These are phyloP conservation scores for Leiothrix lutea DNA, from an alignment of 2,113 vertebrate genomes.

Conservation along the genomic window DNA sequence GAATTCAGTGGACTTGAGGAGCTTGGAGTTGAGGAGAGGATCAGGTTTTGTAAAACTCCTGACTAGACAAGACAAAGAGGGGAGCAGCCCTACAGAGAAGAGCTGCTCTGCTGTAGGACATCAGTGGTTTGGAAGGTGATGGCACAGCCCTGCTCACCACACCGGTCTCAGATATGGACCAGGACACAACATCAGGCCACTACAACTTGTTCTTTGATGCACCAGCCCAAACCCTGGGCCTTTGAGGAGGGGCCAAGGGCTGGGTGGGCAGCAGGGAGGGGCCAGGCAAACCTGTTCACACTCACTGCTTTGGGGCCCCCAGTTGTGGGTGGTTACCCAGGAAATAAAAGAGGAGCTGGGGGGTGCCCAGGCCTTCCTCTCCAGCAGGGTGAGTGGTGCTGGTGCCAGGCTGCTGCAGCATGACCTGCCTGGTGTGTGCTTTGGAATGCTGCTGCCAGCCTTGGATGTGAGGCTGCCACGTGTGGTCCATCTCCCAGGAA, in stretches of 20 bases:
- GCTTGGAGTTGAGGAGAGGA: not conserved
- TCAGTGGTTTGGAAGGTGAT: not conserved
- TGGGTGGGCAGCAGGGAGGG: not conserved
- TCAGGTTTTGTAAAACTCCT: not conserved
- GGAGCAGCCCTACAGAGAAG: not conserved
- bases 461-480: fast-evolving
- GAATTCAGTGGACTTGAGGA: not conserved
- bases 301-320: fast-evolving
- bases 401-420: fast-evolving
- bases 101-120: not conserved
- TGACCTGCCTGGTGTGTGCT: fast-evolving
- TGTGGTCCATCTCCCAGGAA: fast-evolving
- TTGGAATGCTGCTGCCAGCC: not conserved
- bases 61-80: not conserved
- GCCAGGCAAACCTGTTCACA: not conserved
- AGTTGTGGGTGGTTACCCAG: not conserved
- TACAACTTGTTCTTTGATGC: not conserved
- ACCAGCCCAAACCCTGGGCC: not conserved
- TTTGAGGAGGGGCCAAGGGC: not conserved
- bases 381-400: fast-evolving
- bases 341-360: not conserved
- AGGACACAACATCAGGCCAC: not conserved
- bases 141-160: not conserved
- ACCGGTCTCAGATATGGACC: not conserved
- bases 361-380: fast-evolving